A percentile compares a stretch with the other conserved stretches of the same genome.
Evolutionary conservation across 92 coral and sea anemone genomes (phyloP).

Genomic region (Porites evermanni): DNA sequence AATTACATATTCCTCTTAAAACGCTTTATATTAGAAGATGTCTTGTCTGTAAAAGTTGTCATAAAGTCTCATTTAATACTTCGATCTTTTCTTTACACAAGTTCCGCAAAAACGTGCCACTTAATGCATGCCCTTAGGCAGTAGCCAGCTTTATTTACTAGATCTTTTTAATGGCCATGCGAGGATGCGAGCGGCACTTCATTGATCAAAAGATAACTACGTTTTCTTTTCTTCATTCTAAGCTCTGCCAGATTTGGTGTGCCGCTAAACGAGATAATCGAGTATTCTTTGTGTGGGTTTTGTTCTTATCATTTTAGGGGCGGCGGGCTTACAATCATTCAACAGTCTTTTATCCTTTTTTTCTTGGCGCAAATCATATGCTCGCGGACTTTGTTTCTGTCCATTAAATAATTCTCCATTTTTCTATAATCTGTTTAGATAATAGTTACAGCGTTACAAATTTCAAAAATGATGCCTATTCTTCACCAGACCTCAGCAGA

Average conservation of each 20-base stretch:
- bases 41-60: constrained; percentile 22
- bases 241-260: constrained; percentile 26
- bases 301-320: constrained; percentile 1
- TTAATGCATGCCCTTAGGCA: constrained; percentile 37
- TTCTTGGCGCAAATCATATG: not conserved
- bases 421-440: not conserved
- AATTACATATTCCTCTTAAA: constrained; percentile 32
- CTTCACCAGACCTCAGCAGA: constrained; percentile 87
- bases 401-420: constrained; percentile 27
- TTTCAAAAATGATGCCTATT: not conserved
- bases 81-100: not conserved
- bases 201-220: constrained; percentile 41
- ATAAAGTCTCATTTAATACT: constrained; percentile 12
- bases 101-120: constrained; percentile 21
- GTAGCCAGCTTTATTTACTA: constrained; percentile 20
- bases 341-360: constrained; percentile 9
- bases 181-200: constrained; percentile 33
- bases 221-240: constrained; percentile 24
- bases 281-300: constrained; percentile 12
- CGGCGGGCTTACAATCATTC: constrained; percentile 5
- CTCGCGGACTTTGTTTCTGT: constrained; percentile 13
- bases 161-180: constrained; percentile 44
- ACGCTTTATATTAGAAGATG: constrained; percentile 38
- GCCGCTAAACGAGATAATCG: constrained; percentile 18
- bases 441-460: not conserved